Base-by-base conservation (phyloP, 2,888 invertebrate genomes). In the Sicus ferrugineus region DNA sequence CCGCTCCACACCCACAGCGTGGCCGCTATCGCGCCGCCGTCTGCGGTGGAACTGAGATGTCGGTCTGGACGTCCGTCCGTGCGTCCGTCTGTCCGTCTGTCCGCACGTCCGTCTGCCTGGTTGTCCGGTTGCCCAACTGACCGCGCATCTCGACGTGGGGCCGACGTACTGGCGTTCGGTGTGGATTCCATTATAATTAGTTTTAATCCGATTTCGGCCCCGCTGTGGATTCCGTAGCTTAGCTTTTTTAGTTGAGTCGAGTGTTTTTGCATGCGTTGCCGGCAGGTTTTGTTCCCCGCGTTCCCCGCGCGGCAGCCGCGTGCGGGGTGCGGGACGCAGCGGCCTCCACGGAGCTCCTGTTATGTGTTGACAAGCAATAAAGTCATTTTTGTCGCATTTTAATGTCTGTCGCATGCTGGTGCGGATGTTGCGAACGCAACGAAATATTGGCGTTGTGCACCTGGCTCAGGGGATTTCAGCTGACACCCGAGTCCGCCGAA, bases 121-220 rank as follows among this genome's bases (percentile, higher is more conserved):
- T 31, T 21, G 21, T 26, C 16, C 19, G 19, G 14, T 21, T 16
- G 31, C 16, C 34, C 19, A 9, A n/a, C 30, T 28, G 7, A 28
- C 56, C 23, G 56, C 28, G 6, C 31, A 59, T 59, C 38, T 38
- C 61, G 42, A 61, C 26, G 11, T 65, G 30, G n/a, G 14, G 50
- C 56, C 34, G 42, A 61, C 42, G 42, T 14, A 21, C 42, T 66
- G 42, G 42, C 42, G 46, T 21, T 30, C 58, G 14, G 28, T 54
- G 52, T 68, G 50, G 62, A 61, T 54, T 62, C 68, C 80, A 79
- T 75, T 78, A 79, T 79, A 79, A 79, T 79, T 79, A 80, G 81
- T 80, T 78, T 80, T 80, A 79, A 79, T 80, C 79, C 81, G 81
- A 80, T 79, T 79, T 78, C 69, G 77, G 76, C 73, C 65, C 69